Base-by-base conservation (phyloP, 2,113 vertebrate species). In the Rhinichthys klamathensis region DNA sequence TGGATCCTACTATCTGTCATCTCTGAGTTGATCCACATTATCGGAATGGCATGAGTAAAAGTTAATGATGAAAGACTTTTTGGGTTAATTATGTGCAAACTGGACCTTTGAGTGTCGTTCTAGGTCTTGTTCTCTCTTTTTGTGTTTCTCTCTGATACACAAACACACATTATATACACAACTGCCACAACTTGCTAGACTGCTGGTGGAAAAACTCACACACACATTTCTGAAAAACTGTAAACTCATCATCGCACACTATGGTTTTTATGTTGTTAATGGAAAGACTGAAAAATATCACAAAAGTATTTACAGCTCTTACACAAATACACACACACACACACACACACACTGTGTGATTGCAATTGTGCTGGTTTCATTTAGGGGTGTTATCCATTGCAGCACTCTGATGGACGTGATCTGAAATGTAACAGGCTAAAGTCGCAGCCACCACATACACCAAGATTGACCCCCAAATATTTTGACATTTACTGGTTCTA, bases 351-450 rank as follows among this genome's bases (percentile, higher is more conserved):
- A 70, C 32, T 23, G 32, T 70, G 35, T 25, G n/a, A 73, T 73
- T 73, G 70, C 23, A 1, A 12, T 25, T 73, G 12, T 73, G 41
- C 41, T 46, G 12, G 23, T 73, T 73, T 46, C 70, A 73, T 46
- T 73, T 73, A 46, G 38, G 41, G 70, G 16, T 77, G 18, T 77
- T 56, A 58, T 78, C 51, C 75, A 56, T 78, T 35, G 54, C 21
- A 58, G 76, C 30, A 23, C 18, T 78, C n/a, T 60, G 54, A 78
- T 32, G 25, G 32, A 54, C 49, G 74, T 77, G 75, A 77, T 77
- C 18, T 77, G 30, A 56, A 77, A 77, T 35, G 8, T 23, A 38
- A 77, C 18, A 58, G 16, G 8, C 18, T 58, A n/a, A 51, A 77
- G 18, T 35, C 16, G 18, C 27, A 58, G 30, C 49, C 18, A 77